Conservation (phyloP, 2,113 vertebrate species). For the Delphinapterus leucas region DNA sequence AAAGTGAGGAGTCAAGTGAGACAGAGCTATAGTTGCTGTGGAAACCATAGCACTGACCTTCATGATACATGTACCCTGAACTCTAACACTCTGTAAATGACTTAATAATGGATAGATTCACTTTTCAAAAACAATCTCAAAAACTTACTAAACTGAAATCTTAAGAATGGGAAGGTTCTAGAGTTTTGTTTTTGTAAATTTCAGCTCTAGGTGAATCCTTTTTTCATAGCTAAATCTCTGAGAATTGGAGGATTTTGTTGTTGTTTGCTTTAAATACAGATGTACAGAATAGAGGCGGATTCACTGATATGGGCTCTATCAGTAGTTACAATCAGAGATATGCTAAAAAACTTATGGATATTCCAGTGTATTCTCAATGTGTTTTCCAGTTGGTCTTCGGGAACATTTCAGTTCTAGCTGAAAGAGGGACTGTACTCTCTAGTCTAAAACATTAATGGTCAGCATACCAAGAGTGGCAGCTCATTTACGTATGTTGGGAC, state of each 20-base stretch:
- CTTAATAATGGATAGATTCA: neutral
- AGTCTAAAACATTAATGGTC: slow-evolving; percentile 29
- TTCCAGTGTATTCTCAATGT: neutral
- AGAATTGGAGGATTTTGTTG: neutral
- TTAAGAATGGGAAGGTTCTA: neutral
- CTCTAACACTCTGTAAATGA: neutral
- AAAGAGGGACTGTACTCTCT: neutral
- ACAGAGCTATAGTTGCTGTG: neutral
- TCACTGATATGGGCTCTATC: neutral
- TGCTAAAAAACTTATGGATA: neutral
- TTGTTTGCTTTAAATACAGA: neutral
- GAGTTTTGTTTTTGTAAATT: neutral
- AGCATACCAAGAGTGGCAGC: neutral
- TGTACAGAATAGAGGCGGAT: neutral
- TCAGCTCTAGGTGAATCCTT: neutral
- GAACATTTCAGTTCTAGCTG: neutral
- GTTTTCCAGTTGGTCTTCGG: neutral
- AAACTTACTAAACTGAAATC: neutral
- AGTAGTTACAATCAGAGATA: neutral
- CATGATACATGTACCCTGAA: neutral
- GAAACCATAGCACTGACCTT: slow-evolving; percentile 8
- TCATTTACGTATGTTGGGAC: slow-evolving; percentile 20
- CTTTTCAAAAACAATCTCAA: slow-evolving; percentile 6
- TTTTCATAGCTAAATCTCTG: neutral
- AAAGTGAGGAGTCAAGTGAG: neutral